These are phyloP conservation scores for Chloroclysta siterata DNA, from an alignment of 2,888 invertebrate species.

Conservation along the genomic window DNA sequence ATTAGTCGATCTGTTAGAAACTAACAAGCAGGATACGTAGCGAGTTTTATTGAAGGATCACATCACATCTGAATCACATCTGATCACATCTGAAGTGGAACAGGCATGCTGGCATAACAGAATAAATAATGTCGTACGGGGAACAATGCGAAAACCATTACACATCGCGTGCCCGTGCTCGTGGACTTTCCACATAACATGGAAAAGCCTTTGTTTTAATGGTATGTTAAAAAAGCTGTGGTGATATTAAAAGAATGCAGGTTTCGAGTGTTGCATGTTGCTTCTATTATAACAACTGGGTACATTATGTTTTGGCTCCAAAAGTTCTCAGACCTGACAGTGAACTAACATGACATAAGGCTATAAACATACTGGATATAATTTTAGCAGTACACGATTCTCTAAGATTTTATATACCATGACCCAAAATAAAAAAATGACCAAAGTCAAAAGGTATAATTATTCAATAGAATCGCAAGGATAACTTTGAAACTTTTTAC, in stretches of 20 bases:
- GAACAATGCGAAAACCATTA: constrained; percentile 34
- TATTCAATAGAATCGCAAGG: too few relatives aligned
- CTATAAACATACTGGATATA: too few relatives aligned
- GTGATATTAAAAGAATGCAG: constrained; percentile 3
- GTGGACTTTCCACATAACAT: constrained; percentile 22
- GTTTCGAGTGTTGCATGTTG: not conserved
- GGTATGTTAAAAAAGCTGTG: constrained; percentile 1
- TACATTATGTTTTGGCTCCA: too few relatives aligned
- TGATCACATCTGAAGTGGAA: constrained; percentile 3
- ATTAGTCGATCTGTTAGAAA: not conserved
- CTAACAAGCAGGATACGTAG: not conserved
- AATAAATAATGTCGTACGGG: constrained; percentile 25
- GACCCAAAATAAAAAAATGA: too few relatives aligned
- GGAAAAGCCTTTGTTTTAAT: constrained; percentile 17
- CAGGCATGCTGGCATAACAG: constrained; percentile 4
- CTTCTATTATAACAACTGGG: too few relatives aligned
- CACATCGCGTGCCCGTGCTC: constrained; percentile 20
- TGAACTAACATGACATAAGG: too few relatives aligned
- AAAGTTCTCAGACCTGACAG: too few relatives aligned
- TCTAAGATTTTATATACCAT: too few relatives aligned
- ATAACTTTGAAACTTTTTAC: too few relatives aligned
- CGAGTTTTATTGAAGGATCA: not conserved
- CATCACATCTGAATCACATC: constrained; percentile 1
- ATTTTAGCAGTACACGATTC: too few relatives aligned
- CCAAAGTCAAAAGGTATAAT: too few relatives aligned